Conservation (phyloP, 2,888 invertebrate species). For the Epistrophella euchroma region DNA sequence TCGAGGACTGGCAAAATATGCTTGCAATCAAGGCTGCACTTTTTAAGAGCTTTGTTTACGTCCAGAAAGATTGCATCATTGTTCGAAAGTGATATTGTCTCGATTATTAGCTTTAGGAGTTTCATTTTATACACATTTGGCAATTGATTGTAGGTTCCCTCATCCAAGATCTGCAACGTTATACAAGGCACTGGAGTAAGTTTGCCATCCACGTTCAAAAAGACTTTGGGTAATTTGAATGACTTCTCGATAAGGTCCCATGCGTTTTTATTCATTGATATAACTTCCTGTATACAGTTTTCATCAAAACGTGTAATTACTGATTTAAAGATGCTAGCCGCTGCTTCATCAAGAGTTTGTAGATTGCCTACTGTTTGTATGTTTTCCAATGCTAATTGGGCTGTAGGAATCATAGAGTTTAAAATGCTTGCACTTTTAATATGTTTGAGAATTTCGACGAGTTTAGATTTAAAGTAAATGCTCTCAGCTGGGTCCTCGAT, state of each 20-base stretch:
- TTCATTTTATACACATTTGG: conserved; percentile 84
- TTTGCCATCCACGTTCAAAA: conserved; percentile 77
- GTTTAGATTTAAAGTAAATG: conserved; percentile 57
- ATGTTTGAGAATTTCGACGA: conserved; percentile 79
- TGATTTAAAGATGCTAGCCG: conserved; percentile 85
- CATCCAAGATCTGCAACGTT: conserved; percentile 79
- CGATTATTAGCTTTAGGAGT: conserved; percentile 85
- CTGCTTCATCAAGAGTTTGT: conserved; percentile 84
- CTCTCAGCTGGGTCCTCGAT: conserved; percentile 72
- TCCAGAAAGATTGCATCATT: conserved; percentile 86
- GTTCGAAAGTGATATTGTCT: conserved; percentile 86
- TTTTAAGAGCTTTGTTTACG: conserved; percentile 87
- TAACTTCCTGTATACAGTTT: conserved; percentile 81
- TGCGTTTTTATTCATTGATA: conserved; percentile 84
- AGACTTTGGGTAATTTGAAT: conserved; percentile 85
- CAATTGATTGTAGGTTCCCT: conserved; percentile 83
- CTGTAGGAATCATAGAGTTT: conserved; percentile 78
- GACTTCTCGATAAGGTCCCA: conserved; percentile 86
- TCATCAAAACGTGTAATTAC: conserved; percentile 86
- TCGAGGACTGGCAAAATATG: conserved; percentile 86
- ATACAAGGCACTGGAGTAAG: conserved; percentile 80
- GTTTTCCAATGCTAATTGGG: conserved; percentile 74
- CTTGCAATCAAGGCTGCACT: conserved; percentile 87
- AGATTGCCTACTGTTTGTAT: conserved; percentile 42
- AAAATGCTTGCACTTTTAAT: conserved; percentile 78